Conservation (phyloP, 2,888 invertebrate species). For the Spodoptera exigua region DNA sequence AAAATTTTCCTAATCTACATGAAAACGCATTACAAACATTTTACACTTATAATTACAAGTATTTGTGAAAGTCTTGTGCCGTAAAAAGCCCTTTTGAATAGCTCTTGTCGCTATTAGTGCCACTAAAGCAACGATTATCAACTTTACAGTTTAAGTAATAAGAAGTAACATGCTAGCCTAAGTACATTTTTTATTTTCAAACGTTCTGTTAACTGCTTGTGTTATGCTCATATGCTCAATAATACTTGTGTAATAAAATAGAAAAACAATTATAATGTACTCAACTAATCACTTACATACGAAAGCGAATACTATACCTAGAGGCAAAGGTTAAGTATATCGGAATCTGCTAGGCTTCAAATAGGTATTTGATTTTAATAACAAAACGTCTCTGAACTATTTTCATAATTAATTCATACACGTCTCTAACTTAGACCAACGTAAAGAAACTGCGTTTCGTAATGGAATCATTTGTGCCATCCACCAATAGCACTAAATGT, state of each 20-base stretch:
- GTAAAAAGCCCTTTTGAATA: slow-evolving; percentile 73
- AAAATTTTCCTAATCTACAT: slow-evolving; percentile 42
- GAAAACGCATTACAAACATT: slow-evolving; percentile 61
- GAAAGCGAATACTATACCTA: too few relatives aligned
- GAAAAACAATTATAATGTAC: too few relatives aligned
- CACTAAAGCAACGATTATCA: slow-evolving; percentile 75
- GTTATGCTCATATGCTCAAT: too few relatives aligned
- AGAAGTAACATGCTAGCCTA: slow-evolving; percentile 49
- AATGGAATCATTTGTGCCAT: slow-evolving; percentile 76
- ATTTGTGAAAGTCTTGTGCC: slow-evolving; percentile 68
- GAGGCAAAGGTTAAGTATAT: too few relatives aligned
- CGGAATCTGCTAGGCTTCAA: too few relatives aligned
- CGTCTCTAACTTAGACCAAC: slow-evolving; percentile 60
- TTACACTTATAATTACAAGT: slow-evolving; percentile 72
- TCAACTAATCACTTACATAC: too few relatives aligned
- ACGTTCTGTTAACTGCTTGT: not conserved
- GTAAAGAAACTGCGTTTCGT: slow-evolving; percentile 65
- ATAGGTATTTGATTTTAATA: too few relatives aligned
- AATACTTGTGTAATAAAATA: too few relatives aligned
- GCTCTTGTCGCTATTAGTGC: slow-evolving; percentile 71
- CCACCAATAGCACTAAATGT: slow-evolving; percentile 69
- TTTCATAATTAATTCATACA: too few relatives aligned
- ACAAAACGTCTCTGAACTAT: too few relatives aligned
- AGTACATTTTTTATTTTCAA: slow-evolving; percentile 43
- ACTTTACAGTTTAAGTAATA: slow-evolving; percentile 61